Base-by-base conservation (phyloP, 2,113 vertebrate genomes). In the Mesembrinibis cayennensis region DNA sequence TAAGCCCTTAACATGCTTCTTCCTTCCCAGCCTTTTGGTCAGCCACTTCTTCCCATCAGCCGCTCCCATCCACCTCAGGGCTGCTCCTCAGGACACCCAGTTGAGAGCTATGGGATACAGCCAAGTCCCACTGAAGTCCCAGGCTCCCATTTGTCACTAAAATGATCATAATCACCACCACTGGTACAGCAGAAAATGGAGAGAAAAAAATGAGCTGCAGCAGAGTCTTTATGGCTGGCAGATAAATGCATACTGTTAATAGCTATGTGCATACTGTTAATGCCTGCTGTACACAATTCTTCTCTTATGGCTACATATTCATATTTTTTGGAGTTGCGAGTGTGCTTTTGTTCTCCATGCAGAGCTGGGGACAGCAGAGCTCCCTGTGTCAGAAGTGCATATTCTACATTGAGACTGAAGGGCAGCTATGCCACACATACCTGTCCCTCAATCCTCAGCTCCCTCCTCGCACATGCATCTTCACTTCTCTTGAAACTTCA, bases 301-400 rank as follows among this genome's bases (percentile, higher is more conserved):
- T 71, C 38, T 67, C 25, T 72, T 81, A 69, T 5, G 26, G 62
- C 44, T 72, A 42, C 20, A 15, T 16, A 8, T 18, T 14, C 6
- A 10, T 34, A 26, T 22, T 20, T 34, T 45, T 21, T 6, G 10
- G 3, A 53, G 20, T 32, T 5, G 0, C 0, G 2, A 22, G 6
- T 23, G 9, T 62, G 45, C 3, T 50, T 91, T 86, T 87, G 25
- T 27, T 73, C 47, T 44, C 32, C 15, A 3, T 10, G 19, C n/a
- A 62, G 66, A 74, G 30, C 53, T 73, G 49, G 66, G 13, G 27
- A 56, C 61, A 88, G 36, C 56, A 86, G 47, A 73, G 59, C 20
- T 88, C 20, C 40, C 23, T 15, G 5, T 45, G 62, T n/a, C 58
- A 63, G 77, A 19, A 69, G 15, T 6, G 10, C 22, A 6, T 6